Base-by-base conservation (phyloP, 2,113 vertebrate species). In the Perccottus glenii region DNA sequence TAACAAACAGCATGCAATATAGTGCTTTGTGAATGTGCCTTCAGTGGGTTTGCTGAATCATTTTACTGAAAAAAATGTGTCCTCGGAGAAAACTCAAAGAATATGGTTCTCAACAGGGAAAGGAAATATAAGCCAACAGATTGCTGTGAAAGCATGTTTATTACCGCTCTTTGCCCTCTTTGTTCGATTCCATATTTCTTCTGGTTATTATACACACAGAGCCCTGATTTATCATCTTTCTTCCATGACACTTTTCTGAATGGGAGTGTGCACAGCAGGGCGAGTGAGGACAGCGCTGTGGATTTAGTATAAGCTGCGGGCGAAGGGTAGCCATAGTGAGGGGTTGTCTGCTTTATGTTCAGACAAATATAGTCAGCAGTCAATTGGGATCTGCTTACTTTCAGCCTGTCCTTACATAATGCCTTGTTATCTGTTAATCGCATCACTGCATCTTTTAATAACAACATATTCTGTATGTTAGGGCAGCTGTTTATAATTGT, bases 31-130 rank as follows among this genome's bases (percentile, higher is more conserved):
- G 85, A 87, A 88, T 87, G 89, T 73, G 89, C 88, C 86, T 86
- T 88, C 82, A 81, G 83, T 90, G 78, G 65, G 68, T 88, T 88
- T 83, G 83, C 81, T 73, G 87, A 90, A 91, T 89, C 76, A 90
- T 88, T 93, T 90, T 85, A 84, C 85, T 46, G 85, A 87, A 88
- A 85, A n/a, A 88, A 91, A 91, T 89, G 80, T 80, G 82, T 90
- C 91, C 89, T 89, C 56, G 14, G 87, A 91, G 92, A 78, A 85
- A 87, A 86, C 81, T 88, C 85, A 82, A 85, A 87, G 86, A 89
- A 86, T 86, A 86, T 80, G 71, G 75, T 77, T 89, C 81, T 82
- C 80, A 73, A 84, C 77, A 77, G 72, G 81, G 83, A 81, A 72
- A 80, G 74, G 70, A 81, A 61, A 83, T 88, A 73, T 63, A 70